Evolutionary conservation across 2,113 vertebrate species (phyloP).

Genomic region (Gymnobelideus leadbeateri): DNA sequence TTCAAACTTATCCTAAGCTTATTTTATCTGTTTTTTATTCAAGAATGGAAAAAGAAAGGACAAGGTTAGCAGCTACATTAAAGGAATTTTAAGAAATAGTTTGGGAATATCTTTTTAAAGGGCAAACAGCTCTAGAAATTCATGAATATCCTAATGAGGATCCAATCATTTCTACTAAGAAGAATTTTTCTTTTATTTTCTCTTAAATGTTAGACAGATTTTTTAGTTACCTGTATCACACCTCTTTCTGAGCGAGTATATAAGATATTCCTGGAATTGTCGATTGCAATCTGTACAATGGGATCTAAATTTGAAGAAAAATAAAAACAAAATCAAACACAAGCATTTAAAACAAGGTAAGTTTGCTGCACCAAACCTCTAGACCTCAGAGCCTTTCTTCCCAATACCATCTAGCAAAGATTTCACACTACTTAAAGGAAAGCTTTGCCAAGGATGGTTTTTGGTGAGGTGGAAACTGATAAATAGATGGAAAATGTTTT

Average conservation of each 20-base stretch:
- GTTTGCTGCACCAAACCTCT: slow-evolving; percentile 12
- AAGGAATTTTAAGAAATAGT: not conserved
- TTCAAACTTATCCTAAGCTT: not conserved
- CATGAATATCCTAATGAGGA: slow-evolving; percentile 2
- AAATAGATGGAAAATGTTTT: not conserved
- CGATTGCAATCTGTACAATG: slow-evolving; percentile 95
- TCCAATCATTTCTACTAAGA: slow-evolving; percentile 2
- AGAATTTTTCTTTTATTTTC: not conserved
- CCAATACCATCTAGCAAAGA: not conserved
- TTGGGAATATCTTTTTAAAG: not conserved
- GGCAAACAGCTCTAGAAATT: not conserved
- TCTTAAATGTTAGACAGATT: not conserved
- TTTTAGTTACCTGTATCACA: slow-evolving; percentile 91
- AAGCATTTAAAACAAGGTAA: slow-evolving; percentile 17
- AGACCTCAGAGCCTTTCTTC: not conserved
- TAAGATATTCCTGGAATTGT: slow-evolving; percentile 95
- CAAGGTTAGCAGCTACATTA: slow-evolving; percentile 18
- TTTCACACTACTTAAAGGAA: not conserved
- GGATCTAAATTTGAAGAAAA: slow-evolving; percentile 88
- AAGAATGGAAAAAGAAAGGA: not conserved
- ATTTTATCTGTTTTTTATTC: slow-evolving; percentile 20
- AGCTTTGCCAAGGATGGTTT: slow-evolving; percentile 7
- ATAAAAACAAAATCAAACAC: slow-evolving; percentile 27
- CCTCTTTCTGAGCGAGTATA: slow-evolving; percentile 97
- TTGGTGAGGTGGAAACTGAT: not conserved